Conservation (phyloP, 2,888 invertebrate species). For the Lasioglossum malachurum region DNA sequence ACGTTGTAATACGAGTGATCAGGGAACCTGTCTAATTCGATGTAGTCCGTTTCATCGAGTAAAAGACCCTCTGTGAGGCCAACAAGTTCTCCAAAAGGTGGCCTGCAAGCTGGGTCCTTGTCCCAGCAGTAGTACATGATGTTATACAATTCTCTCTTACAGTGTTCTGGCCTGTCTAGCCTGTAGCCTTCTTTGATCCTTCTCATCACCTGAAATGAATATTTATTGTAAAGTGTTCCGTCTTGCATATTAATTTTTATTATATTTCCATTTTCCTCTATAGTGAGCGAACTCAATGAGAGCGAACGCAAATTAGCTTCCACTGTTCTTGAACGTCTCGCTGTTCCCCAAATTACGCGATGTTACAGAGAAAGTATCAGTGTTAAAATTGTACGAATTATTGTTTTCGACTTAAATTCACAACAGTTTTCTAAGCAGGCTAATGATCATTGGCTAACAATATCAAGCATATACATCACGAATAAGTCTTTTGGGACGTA, state of each 20-base stretch:
- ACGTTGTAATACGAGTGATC: conserved; percentile 97
- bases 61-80: conserved; percentile 93
- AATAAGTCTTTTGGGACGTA: background rate
- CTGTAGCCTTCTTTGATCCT: conserved; percentile 92
- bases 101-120: conserved; percentile 92
- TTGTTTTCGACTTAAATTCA: background rate
- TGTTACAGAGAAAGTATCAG: background rate
- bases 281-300: background rate
- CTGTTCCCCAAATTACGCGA: background rate
- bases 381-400: background rate
- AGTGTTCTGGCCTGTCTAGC: conserved; percentile 96
- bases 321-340: background rate
- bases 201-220: conserved; percentile 88
- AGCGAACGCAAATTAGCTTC: background rate
- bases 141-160: conserved; percentile 95
- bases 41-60: conserved; percentile 96
- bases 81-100: conserved; percentile 93
- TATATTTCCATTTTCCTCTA: background rate
- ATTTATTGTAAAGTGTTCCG: background rate
- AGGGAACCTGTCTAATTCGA: conserved; percentile 95
- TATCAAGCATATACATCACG: background rate
- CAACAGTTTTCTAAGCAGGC: background rate
- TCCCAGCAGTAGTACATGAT: conserved; percentile 99
- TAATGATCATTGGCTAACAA: too few species aligned
- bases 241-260: background rate